Base-by-base conservation (phyloP, 2,113 vertebrate species). In the Octodon degus region DNA sequence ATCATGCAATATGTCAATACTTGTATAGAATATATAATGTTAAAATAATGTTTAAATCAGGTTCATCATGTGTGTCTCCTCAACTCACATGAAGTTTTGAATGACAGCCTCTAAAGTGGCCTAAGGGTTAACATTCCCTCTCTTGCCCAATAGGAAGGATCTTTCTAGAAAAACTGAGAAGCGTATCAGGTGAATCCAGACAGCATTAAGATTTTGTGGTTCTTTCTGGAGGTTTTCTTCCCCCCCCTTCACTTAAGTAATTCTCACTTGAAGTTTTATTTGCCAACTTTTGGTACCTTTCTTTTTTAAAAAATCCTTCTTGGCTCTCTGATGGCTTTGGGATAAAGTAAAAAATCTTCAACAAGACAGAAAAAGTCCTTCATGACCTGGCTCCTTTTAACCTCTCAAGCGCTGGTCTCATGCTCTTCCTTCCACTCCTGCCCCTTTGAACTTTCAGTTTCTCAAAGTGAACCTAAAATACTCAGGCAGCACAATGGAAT, bases 401-500 rank as follows among this genome's bases (percentile, higher is more conserved):
- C 34, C 9, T 62, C 34, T 79, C 70, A 40, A 37, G 63, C 67
- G 40, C 79, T 70, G 25, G 34, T 92, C 65, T 70, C 60, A 34
- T 40, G 53, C 74, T 68, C 74, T 5, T 83, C 77, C 22, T 4
- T 32, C 25, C 4, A 30, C 79, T 22, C 43, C 16, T 20, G 9
- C 3, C 32, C 37, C n/a, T 68, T 67, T 50, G 85, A 91, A 82
- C 50, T 95, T 84, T 95, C 50, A 58, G 58, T 62, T 95, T 90
- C 88, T 94, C 65, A 93, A 24, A 88, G 40, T 53, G 47, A 50
- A 22, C 87, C 40, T 91, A 12, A 77, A 34, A 89, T 81, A 17
- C 37, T 86, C 63, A 70, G 43, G 25, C 43, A 77, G 74, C 24
- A 77, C 43, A 30, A 25, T 77, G 40, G 13, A 50, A 47, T 77